These are phyloP conservation scores for Agapornis canus DNA, from an alignment of 2,797 vertebrate genomes.

Conservation along the genomic window DNA sequence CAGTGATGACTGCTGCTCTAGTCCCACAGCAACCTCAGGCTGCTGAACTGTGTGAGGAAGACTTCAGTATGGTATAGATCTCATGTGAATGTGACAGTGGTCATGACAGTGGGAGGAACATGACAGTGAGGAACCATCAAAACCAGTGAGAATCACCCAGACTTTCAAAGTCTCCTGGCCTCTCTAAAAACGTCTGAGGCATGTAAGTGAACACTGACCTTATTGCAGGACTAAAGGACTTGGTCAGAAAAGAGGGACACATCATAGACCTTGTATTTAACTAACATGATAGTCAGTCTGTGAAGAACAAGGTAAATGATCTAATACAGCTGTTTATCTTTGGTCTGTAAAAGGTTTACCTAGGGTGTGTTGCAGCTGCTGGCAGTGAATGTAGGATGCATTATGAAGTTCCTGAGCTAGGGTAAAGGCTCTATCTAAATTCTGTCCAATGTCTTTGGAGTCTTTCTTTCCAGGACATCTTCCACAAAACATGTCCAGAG, in stretches of 20 bases:
- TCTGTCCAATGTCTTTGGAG: not conserved
- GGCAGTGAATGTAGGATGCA: not conserved
- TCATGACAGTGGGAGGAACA: too few relatives aligned
- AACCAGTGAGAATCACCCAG: not conserved
- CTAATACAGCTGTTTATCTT: not conserved
- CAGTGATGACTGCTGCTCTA: not conserved
- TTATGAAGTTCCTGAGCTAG: not conserved
- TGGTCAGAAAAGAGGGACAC: not conserved
- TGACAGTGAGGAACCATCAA: not conserved
- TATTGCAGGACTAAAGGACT: not conserved
- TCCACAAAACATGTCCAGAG: not conserved
- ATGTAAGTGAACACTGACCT: not conserved
- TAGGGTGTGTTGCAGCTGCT: not conserved
- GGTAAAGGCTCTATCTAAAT: not conserved
- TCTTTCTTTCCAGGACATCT: not conserved
- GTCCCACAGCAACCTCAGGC: fast-evolving
- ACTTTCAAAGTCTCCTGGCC: not conserved
- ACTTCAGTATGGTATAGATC: not conserved
- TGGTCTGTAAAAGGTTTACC: not conserved
- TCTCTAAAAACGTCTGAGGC: not conserved
- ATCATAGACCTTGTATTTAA: not conserved
- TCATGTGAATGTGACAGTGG: not conserved
- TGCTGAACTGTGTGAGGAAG: not conserved
- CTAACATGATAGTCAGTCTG: not conserved
- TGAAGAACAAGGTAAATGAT: not conserved